Percentiles rank a stretch among this genome's conserved stretches.
phyloP scores from a whole-genome alignment of 2,888 invertebrate genomes.

The Autographa gamma region DNA sequence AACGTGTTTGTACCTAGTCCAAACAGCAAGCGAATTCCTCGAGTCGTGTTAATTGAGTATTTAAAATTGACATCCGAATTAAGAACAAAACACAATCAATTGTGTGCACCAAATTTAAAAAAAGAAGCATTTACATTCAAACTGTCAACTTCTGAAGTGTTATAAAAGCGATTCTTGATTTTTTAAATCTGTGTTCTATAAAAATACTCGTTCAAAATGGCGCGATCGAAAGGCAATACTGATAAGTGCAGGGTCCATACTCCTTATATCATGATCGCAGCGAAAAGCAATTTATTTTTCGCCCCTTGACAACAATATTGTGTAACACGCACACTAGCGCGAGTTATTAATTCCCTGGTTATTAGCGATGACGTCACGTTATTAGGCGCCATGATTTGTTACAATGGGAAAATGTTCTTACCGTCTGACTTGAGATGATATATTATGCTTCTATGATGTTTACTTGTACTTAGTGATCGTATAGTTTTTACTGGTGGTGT shows the following conservation, averaged over 20 bases:
- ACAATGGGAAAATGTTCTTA: constrained; percentile 32
- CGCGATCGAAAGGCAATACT: constrained; percentile 7
- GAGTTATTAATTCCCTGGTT: constrained; percentile 54
- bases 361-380: constrained; percentile 57
- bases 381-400: constrained; percentile 57
- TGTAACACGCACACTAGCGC: constrained; percentile 41
- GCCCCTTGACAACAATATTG: constrained; percentile 45
- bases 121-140: background rate
- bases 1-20: constrained; percentile 17
- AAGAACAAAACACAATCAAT: background rate
- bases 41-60: background rate
- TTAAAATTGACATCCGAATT: background rate
- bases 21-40: constrained; percentile 17
- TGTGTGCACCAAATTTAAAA: background rate
- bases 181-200: background rate
- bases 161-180: background rate
- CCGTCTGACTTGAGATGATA: constrained; percentile 7
- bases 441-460: constrained; percentile 9
- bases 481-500: background rate
- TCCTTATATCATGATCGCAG: constrained; percentile 21
- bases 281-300: constrained; percentile 59
- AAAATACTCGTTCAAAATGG: background rate
- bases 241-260: background rate
- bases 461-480: constrained; percentile 1
- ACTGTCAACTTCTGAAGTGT: background rate